These are phyloP conservation scores for Corythornis madagascariensis DNA, from an alignment of 2,113 vertebrate genomes.

Conservation along the genomic window DNA sequence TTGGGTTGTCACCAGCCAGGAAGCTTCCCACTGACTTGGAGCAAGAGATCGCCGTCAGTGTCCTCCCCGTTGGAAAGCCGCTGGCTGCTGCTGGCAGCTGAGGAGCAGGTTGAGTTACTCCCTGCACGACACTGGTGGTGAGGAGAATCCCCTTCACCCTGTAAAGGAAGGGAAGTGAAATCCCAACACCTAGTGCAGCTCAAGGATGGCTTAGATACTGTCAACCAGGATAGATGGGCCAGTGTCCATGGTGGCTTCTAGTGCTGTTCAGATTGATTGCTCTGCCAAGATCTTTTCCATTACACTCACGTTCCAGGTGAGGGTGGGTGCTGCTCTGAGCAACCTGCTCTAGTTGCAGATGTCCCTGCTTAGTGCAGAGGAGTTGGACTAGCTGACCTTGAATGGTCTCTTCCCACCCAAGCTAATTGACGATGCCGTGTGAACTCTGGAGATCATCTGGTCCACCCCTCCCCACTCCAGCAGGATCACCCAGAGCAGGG, in stretches of 20 bases:
- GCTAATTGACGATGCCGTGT: neutral
- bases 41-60: neutral
- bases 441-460: neutral
- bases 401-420: neutral
- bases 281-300: neutral
- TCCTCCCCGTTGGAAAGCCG: rapidly evolving
- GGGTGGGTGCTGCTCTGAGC: neutral
- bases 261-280: neutral
- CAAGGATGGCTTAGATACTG: rapidly evolving
- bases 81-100: neutral
- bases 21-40: neutral
- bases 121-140: rapidly evolving
- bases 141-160: too few relatives aligned
- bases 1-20: neutral
- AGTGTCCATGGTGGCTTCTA: neutral
- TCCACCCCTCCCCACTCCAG: too few relatives aligned
- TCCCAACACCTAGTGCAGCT: rapidly evolving
- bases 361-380: neutral
- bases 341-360: neutral
- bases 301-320: neutral
- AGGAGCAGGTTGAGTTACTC: rapidly evolving
- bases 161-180: neutral
- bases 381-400: neutral
- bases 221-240: neutral
- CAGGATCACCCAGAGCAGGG: too few relatives aligned